A percentile compares a stretch with the other conserved stretches of the same genome.
phyloP scores from a whole-genome alignment of 2,113 vertebrate genomes.

The Scophthalmus maximus region DNA sequence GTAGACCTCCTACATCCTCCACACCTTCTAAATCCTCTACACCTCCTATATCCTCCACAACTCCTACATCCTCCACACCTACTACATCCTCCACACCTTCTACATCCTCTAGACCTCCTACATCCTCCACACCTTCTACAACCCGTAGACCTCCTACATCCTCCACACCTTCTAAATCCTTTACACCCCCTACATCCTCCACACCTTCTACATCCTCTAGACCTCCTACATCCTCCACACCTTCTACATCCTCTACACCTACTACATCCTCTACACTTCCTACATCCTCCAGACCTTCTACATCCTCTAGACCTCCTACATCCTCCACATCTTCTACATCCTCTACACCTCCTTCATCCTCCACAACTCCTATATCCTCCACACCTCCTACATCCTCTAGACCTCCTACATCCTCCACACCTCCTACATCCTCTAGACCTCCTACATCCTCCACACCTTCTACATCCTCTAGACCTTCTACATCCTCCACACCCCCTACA shows the following conservation, averaged over 20 bases:
- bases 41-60: not conserved
- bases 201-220: not conserved
- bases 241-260: not conserved
- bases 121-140: too few species aligned
- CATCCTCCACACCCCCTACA: too few species aligned
- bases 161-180: too few species aligned
- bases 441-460: not conserved
- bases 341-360: too few species aligned
- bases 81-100: not conserved
- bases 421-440: not conserved
- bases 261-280: not conserved
- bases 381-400: not conserved
- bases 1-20: not conserved
- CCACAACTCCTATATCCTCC: too few species aligned
- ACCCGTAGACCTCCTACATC: too few species aligned
- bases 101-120: not conserved
- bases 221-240: not conserved
- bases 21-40: not conserved
- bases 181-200: not conserved
- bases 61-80: not conserved
- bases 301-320: not conserved
- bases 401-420: not conserved
- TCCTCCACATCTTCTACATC: not conserved
- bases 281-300: not conserved
- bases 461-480: not conserved